These are phyloP conservation scores for Rhinichthys klamathensis DNA, from an alignment of 2,113 vertebrate species.

Conservation along the genomic window DNA sequence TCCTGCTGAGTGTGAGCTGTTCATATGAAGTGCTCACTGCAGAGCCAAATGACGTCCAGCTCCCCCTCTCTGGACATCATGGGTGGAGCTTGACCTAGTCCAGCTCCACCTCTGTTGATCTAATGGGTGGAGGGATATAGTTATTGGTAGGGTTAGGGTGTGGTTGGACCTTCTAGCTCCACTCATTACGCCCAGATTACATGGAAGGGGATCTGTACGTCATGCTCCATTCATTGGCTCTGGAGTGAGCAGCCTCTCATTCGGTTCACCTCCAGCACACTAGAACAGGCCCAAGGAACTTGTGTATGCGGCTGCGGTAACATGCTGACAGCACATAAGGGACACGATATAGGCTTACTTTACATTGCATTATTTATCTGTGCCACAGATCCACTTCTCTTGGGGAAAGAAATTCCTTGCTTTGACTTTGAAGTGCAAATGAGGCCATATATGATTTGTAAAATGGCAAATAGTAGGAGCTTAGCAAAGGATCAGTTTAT, in stretches of 20 bases:
- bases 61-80: no score
- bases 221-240: no score
- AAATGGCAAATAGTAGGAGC: neutral
- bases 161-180: no score
- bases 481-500: neutral
- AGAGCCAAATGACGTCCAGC: no score
- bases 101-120: no score
- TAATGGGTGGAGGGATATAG: no score
- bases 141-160: no score
- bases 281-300: neutral
- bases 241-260: no score
- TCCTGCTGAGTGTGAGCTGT: neutral
- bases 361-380: conserved; percentile 57
- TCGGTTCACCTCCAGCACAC: neutral
- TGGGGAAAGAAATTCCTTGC: conserved; percentile 9
- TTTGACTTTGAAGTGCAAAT: neutral
- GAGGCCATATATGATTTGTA: conserved; percentile 10
- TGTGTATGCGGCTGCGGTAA: conserved; percentile 12
- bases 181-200: no score
- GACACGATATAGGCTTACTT: conserved; percentile 47
- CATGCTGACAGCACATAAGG: conserved; percentile 42
- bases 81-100: no score
- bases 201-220: no score
- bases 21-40: no score
- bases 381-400: conserved; percentile 38